Evolutionary conservation across 2,113 vertebrate species (phyloP).

Genomic region (Esox niger): DNA sequence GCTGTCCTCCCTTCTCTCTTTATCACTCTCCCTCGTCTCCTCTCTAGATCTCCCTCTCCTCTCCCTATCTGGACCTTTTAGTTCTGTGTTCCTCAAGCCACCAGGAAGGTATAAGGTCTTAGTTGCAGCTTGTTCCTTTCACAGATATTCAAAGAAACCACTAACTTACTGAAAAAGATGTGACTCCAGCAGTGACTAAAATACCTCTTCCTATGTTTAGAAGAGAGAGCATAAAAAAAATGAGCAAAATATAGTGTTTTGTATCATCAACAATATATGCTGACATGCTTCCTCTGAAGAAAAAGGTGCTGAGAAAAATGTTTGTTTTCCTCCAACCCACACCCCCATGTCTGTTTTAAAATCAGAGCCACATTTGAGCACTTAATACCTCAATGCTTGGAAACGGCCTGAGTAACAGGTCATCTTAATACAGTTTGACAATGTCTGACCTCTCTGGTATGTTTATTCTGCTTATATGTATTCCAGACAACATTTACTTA

Average conservation of each 20-base stretch:
- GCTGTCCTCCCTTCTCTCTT: background rate
- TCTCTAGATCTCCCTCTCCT: background rate
- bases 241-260: slow-evolving; percentile 59
- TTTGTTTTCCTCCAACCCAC: slow-evolving; percentile 62
- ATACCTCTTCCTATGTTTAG: slow-evolving; percentile 58
- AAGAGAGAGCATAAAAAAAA: slow-evolving; percentile 28
- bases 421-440: slow-evolving; percentile 56
- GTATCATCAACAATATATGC: slow-evolving; percentile 54
- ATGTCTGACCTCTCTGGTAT: slow-evolving; percentile 52
- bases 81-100: no score
- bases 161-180: slow-evolving; percentile 52
- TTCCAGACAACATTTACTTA: slow-evolving; percentile 42
- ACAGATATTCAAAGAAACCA: slow-evolving; percentile 48
- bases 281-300: slow-evolving; percentile 60
- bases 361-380: slow-evolving; percentile 57
- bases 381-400: slow-evolving; percentile 61
- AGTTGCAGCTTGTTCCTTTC: slow-evolving; percentile 25
- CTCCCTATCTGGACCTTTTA: no score
- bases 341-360: slow-evolving; percentile 48
- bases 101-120: no score
- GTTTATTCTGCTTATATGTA: slow-evolving; percentile 56
- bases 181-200: slow-evolving; percentile 54
- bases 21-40: background rate
- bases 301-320: slow-evolving; percentile 56
- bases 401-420: slow-evolving; percentile 60